Evolutionary conservation across 2,888 invertebrate species (phyloP).

Genomic region (Chrysina gloriosa): DNA sequence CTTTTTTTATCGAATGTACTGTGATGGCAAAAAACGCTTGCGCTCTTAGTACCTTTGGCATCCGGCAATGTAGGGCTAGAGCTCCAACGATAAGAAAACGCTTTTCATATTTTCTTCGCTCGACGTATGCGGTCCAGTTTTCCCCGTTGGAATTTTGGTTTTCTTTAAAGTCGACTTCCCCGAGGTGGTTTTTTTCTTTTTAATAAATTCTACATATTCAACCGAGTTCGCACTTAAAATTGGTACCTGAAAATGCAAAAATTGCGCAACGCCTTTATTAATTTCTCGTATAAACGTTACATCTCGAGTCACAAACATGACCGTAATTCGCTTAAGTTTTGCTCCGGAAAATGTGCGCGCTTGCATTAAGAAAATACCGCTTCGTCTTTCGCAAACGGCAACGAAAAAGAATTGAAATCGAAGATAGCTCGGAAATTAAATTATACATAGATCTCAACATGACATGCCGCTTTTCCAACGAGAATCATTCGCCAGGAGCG

Average conservation of each 20-base stretch:
- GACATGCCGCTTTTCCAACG: background rate
- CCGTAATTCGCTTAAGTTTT: no score
- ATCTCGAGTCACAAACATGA: no score
- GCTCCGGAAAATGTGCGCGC: no score
- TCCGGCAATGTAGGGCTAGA: background rate
- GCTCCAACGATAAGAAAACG: slow-evolving; percentile 20
- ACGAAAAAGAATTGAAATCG: no score
- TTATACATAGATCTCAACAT: background rate
- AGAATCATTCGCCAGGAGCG: background rate
- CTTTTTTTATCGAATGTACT: slow-evolving; percentile 30
- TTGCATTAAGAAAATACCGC: no score
- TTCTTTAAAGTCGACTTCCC: background rate
- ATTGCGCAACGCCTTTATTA: no score
- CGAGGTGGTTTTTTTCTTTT: background rate
- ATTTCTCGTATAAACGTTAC: no score
- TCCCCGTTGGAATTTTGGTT: background rate
- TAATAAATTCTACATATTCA: background rate
- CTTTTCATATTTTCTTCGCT: slow-evolving; percentile 14
- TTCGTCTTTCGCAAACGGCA: no score
- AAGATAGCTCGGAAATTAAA: background rate
- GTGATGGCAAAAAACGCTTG: slow-evolving; percentile 22
- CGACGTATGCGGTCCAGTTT: slow-evolving; percentile 1
- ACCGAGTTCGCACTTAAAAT: no score
- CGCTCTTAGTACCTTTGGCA: slow-evolving; percentile 2
- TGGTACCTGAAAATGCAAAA: no score